Percentiles rank a stretch among this genome's conserved stretches.
These are phyloP conservation scores for Ciona savignyi DNA, from an alignment of 23 tunicate genomes.

Conservation along the genomic window DNA sequence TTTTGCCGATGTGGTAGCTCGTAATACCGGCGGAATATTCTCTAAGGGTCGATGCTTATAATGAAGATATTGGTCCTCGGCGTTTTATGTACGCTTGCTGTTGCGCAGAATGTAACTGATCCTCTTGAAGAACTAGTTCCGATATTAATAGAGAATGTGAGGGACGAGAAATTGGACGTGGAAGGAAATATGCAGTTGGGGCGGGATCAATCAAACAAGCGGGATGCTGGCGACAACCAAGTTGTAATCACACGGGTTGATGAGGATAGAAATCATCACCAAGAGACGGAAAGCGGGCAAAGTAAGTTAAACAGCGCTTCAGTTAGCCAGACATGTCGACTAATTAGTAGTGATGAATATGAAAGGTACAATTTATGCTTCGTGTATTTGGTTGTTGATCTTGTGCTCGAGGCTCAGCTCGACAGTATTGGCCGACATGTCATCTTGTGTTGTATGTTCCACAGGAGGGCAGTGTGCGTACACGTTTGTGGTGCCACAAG, in stretches of 20 bases:
- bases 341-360: too few species aligned
- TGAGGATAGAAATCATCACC: not conserved
- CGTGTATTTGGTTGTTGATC: too few species aligned
- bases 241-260: not conserved
- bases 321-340: too few species aligned
- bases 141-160: not conserved
- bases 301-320: too few species aligned
- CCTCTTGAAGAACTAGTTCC: slow-evolving; percentile 1
- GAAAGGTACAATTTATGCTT: too few species aligned
- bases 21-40: not conserved
- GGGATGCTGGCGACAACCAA: not conserved
- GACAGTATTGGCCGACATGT: too few species aligned
- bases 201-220: not conserved
- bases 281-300: not conserved
- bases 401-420: too few species aligned
- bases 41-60: not conserved
- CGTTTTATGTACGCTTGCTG: not conserved
- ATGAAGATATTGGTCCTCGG: not conserved
- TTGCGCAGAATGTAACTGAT: not conserved
- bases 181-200: not conserved
- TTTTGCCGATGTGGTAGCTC: not conserved
- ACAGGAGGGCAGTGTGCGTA: slow-evolving; percentile 9
- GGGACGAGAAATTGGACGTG: not conserved
- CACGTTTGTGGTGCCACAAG: slow-evolving; percentile 25
- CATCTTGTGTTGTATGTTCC: not conserved